These are phyloP conservation scores for Leguminivora glycinivorella DNA, from an alignment of 1,140 invertebrate genomes.

Conservation along the genomic window DNA sequence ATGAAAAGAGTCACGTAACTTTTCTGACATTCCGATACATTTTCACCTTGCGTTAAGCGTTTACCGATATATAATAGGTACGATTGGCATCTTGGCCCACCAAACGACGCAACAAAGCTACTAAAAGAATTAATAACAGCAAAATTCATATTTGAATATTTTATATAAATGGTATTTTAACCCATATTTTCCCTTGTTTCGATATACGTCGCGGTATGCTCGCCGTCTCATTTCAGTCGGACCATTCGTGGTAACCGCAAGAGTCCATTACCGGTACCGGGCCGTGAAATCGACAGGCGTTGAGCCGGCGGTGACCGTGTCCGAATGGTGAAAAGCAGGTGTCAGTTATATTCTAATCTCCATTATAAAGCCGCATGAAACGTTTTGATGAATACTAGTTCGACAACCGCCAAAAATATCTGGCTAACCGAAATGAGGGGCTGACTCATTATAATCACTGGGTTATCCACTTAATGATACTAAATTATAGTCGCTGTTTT, in stretches of 20 bases:
- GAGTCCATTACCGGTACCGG: background rate
- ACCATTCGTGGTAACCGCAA: constrained; percentile 14
- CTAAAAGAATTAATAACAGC: no score
- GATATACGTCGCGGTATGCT: background rate
- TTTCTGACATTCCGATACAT: no score
- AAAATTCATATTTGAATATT: background rate
- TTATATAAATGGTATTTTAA: background rate
- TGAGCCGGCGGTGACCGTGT: constrained; percentile 12
- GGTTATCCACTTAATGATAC: no score
- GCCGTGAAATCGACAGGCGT: constrained; percentile 14
- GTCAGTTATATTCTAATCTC: constrained; percentile 2
- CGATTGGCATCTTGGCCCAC: no score
- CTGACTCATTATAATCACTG: no score
- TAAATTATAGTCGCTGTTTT: no score
- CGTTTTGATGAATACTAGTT: background rate
- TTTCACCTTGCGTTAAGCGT: no score
- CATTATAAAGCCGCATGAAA: background rate
- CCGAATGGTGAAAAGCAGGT: background rate
- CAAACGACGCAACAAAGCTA: no score
- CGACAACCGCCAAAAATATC: background rate
- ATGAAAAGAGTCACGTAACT: no score
- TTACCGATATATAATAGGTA: no score
- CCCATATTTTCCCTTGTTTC: background rate
- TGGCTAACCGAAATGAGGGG: no score
- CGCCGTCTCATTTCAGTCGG: constrained; percentile 1